Conservation (phyloP, 1,140 invertebrate genomes). For the Tetranychus urticae region DNA sequence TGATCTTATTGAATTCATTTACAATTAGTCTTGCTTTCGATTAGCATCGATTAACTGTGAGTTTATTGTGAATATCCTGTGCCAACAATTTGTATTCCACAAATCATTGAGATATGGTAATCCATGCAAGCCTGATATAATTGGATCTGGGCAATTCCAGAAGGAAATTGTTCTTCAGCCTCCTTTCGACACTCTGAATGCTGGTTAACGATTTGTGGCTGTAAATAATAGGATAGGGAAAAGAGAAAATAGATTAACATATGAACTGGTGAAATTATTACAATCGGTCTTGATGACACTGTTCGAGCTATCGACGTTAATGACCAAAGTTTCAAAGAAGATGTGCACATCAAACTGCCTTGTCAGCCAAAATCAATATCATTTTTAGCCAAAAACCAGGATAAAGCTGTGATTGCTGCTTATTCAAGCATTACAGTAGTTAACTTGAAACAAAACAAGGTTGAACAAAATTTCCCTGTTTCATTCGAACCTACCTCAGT, state of each 20-base stretch:
- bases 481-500: slow-evolving; percentile 64
- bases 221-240: background rate
- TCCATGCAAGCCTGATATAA: slow-evolving; percentile 10
- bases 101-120: slow-evolving; percentile 7
- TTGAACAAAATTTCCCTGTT: slow-evolving; percentile 13
- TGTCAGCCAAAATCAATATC: slow-evolving; percentile 48
- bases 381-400: background rate
- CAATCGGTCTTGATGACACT: slow-evolving; percentile 72
- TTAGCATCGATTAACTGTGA: background rate
- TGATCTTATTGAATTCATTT: too few species aligned
- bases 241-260: too few species aligned
- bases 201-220: slow-evolving; percentile 1
- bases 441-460: background rate
- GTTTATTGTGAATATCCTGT: background rate
- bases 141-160: slow-evolving; percentile 6
- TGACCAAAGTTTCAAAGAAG: slow-evolving; percentile 33
- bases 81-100: background rate
- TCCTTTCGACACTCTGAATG: slow-evolving; percentile 5
- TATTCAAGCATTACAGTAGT: background rate
- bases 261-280: slow-evolving; percentile 42
- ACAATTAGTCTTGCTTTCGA: too few species aligned
- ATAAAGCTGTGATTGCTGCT: background rate
- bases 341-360: slow-evolving; percentile 37
- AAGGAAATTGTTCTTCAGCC: slow-evolving; percentile 5
- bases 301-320: slow-evolving; percentile 40